Base-by-base conservation (phyloP, 2,113 vertebrate genomes). In the Hemiscyllium ocellatum region DNA sequence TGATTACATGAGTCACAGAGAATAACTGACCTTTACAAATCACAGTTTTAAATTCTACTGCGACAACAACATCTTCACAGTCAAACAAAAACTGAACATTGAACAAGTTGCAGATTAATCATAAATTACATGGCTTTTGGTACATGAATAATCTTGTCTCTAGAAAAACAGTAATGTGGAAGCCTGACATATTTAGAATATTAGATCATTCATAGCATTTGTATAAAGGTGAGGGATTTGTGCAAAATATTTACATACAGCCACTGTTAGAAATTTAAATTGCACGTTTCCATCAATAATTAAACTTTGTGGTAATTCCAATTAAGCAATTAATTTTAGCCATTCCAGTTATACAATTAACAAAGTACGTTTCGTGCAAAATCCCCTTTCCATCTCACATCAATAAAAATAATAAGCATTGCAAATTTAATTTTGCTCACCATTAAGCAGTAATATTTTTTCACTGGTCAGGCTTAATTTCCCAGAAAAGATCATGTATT, bases 1-100 rank as follows among this genome's bases (percentile, higher is more conserved):
- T 96, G 97, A 97, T 96, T 87, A 95, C 96, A 96, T 96, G 95
- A 42, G 95, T 97, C 0, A 0, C 66, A 91, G 22, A 56, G 76
- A 96, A 95, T 85, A 96, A 95, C 37, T 0, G 95, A 95, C 95
- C 65, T 78, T 68, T 90, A 91, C 93, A 52, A 95, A 72, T 95
- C 69, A 95, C 68, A 94, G 94, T 72, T 72, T 52, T 95, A 72
- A 95, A 95, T 72, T 72, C 47, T 52, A 95, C 68, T 94, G 68
- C 42, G 29, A 76, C 26, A 72, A 95, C 47, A 95, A 95, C 72
- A 95, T 50, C 22, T 69, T 47, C 26, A 33, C 52, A 12, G 12
- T 90, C 61, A 26, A 90, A 61, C 52, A 22, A 61, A 90, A 17
- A 15, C 26, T 65, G 56, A 90, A 5, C 29, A 4, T 65, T 90